Evolutionary conservation across 2,888 invertebrate species (phyloP).

Genomic region (Cerastis rubricosa): DNA sequence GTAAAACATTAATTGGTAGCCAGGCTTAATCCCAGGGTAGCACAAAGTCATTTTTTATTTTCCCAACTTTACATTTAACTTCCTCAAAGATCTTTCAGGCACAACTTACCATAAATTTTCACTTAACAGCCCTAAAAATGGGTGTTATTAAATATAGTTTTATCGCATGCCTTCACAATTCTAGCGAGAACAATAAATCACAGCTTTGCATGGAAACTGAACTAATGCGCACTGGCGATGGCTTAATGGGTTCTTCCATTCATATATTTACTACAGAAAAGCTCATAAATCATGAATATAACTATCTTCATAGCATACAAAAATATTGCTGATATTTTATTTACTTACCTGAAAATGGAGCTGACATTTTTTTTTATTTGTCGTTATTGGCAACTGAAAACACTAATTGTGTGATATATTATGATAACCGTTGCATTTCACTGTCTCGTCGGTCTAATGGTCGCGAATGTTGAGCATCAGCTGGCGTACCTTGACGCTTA

Average conservation of each 20-base stretch:
- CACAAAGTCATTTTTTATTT: neutral
- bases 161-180: constrained; percentile 9
- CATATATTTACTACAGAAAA: constrained; percentile 38
- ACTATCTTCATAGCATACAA: neutral
- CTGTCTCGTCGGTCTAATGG: neutral
- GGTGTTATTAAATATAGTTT: constrained; percentile 21
- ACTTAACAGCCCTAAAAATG: neutral
- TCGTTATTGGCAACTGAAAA: neutral
- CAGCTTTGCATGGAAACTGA: constrained; percentile 43
- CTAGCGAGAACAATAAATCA: constrained; percentile 41
- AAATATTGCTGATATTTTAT: constrained; percentile 5
- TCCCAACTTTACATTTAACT: too few species aligned
- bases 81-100: neutral
- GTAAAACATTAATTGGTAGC: constrained; percentile 18
- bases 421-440: neutral
- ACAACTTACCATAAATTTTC: neutral
- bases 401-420: neutral
- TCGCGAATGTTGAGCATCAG: neutral
- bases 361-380: too few species aligned
- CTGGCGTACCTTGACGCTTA: too few species aligned
- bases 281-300: constrained; percentile 10
- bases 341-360: neutral
- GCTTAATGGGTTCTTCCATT: constrained; percentile 42
- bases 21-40: neutral
- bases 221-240: constrained; percentile 28